These are phyloP conservation scores for Megamerina dolium DNA, from an alignment of 2,888 invertebrate species.

Conservation along the genomic window DNA sequence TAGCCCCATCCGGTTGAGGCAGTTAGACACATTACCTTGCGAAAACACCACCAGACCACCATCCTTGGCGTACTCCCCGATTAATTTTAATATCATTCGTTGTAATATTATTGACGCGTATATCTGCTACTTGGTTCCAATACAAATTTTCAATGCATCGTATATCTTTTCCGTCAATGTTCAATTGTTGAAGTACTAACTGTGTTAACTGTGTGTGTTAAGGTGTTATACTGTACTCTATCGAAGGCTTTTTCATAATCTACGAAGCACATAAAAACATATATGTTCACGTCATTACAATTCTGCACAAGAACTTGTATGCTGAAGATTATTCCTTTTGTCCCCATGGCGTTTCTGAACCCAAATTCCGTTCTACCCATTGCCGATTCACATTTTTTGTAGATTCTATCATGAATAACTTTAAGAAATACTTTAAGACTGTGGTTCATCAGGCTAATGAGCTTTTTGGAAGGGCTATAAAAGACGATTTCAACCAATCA, in stretches of 20 bases:
- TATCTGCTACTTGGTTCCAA: too few species aligned
- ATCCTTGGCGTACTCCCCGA: too few species aligned
- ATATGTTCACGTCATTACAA: not conserved
- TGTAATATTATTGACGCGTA: too few species aligned
- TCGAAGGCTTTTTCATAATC: not conserved
- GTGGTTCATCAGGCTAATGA: not conserved
- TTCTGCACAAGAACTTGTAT: not conserved
- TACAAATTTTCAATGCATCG: too few species aligned
- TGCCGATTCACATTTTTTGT: not conserved
- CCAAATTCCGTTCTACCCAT: not conserved
- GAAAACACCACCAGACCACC: too few species aligned
- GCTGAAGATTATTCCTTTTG: conserved; percentile 14
- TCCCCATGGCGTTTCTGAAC: conserved; percentile 15
- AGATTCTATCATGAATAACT: not conserved
- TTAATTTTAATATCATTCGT: too few species aligned
- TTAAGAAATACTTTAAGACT: not conserved
- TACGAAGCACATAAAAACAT: not conserved
- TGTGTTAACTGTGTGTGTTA: too few species aligned
- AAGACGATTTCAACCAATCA: not conserved
- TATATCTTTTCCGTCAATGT: too few species aligned
- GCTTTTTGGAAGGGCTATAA: not conserved
- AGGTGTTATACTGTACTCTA: conserved; percentile 22
- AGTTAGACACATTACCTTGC: too few species aligned
- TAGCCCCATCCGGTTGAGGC: too few species aligned
- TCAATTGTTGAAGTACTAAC: too few species aligned